Evolutionary conservation across 1,140 invertebrate species (phyloP).

Genomic region (Nymphalis io): DNA sequence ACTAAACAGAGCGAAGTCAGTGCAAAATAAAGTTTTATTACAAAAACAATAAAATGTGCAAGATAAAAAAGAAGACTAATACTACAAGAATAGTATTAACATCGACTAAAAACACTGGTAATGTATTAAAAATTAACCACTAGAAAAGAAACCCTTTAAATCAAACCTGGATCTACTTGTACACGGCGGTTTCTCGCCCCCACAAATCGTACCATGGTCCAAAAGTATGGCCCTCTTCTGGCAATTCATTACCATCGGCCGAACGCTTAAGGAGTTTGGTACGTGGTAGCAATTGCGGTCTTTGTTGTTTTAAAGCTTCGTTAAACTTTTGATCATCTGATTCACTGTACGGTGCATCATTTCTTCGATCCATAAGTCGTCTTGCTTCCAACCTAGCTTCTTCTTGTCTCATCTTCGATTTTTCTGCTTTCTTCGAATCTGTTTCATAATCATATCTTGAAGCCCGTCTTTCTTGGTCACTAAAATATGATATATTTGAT

Average conservation of each 20-base stretch:
- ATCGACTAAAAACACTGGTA: slow-evolving; percentile 30
- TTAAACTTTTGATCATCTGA: slow-evolving; percentile 85
- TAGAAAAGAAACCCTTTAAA: slow-evolving; percentile 32
- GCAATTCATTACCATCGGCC: slow-evolving; percentile 76
- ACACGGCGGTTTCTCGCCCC: slow-evolving; percentile 82
- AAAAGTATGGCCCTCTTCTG: slow-evolving; percentile 85
- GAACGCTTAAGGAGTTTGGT: slow-evolving; percentile 84
- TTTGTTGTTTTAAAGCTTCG: slow-evolving; percentile 81
- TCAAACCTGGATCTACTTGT: slow-evolving; percentile 67
- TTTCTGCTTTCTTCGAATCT: slow-evolving; percentile 82
- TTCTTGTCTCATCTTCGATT: slow-evolving; percentile 77
- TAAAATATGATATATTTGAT: slow-evolving; percentile 72
- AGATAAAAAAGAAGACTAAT: slow-evolving; percentile 17
- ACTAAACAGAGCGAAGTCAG: slow-evolving; percentile 5
- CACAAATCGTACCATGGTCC: slow-evolving; percentile 94
- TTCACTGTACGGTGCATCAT: slow-evolving; percentile 81
- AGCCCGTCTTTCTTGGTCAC: slow-evolving; percentile 79
- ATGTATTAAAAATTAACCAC: slow-evolving; percentile 27
- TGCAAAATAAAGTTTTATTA: slow-evolving; percentile 17
- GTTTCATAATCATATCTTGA: slow-evolving; percentile 82
- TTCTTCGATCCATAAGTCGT: slow-evolving; percentile 69
- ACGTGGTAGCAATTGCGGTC: slow-evolving; percentile 84
- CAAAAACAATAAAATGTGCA: slow-evolving; percentile 20
- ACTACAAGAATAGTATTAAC: slow-evolving; percentile 13
- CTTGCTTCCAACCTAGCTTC: slow-evolving; percentile 77